Base-by-base conservation (phyloP, 2,797 vertebrate species). In the Podarcis siculus region DNA sequence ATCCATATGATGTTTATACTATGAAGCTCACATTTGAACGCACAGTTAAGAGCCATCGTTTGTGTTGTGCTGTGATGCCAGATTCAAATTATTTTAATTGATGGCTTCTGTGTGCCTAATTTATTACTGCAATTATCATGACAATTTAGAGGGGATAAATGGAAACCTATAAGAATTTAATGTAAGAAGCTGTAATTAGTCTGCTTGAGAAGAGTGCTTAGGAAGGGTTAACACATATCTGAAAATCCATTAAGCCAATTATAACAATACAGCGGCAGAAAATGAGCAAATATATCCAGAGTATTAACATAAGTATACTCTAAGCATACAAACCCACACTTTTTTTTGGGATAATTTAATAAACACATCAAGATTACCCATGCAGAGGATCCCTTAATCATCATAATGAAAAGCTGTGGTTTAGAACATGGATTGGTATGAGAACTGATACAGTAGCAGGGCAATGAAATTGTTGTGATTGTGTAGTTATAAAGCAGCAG, bases 311-410 rank as follows among this genome's bases (percentile, higher is more conserved):
- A 87, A 90, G 86, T 72, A 89, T 86, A 94, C 91, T 94, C 93
- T 86, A 95, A 94, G 89, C 96, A 92, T 95, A 93, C 95, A 96
- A 96, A 97, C 95, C 94, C 7, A 71, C n/a, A 2, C 5, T 32
- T 71, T 69, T 27, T 71, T 71, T 32, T n/a, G n/a, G 69, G 23
- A 71, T 71, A 98, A 98, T 97, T 98, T 97, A 98, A 98, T 98
- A 98, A 98, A 98, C 97, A 98, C 96, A 97, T 98, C 97, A 97
- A 98, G 97, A 96, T 96, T 96, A 97, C 97, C 58, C 37, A 96
- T 96, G 96, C 37, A 96, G 95, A 95, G 92, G 95, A 96, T 94
- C 94, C 96, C 97, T 97, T 98, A 97, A 97, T 97, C 96, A 95
- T 95, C 95, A 92, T 97, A 97, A 98, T 98, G 95, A 98, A 97